Evolutionary conservation across 2,797 vertebrate species (phyloP).

Genomic region (Octomys mimax): DNA sequence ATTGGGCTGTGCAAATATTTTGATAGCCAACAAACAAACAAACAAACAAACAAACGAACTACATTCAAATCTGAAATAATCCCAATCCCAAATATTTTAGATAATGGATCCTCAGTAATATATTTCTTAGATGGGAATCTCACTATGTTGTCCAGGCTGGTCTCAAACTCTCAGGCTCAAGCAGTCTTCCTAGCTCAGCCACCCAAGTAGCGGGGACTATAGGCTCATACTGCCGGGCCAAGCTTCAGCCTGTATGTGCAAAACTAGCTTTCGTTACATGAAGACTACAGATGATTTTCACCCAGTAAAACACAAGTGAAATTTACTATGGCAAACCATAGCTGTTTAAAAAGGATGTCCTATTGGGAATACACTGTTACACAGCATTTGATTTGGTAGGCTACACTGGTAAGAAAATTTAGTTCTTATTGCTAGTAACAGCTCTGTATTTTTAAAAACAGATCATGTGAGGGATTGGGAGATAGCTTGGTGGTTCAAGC

Average conservation of each 20-base stretch:
- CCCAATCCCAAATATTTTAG: neutral
- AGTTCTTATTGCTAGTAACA: neutral
- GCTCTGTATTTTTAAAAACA: conserved; percentile 25
- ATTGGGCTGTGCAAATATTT: neutral
- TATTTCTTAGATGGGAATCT: no score
- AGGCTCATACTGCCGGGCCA: neutral
- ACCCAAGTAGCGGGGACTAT: neutral
- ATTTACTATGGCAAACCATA: neutral
- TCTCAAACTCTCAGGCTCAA: neutral
- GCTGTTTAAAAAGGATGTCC: neutral
- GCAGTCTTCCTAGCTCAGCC: neutral
- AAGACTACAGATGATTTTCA: neutral
- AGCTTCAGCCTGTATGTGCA: neutral
- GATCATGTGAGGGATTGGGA: neutral
- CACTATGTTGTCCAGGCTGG: neutral
- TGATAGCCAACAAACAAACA: neutral
- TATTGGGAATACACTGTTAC: neutral
- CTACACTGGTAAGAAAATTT: neutral
- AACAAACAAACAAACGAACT: no score
- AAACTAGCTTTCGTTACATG: neutral
- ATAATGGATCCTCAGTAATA: neutral
- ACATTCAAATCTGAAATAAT: neutral
- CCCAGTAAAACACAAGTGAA: neutral
- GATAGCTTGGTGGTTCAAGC: no score
- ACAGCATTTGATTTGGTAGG: neutral